These are phyloP conservation scores for Electrona antarctica DNA, from an alignment of 2,113 vertebrate genomes.

Conservation along the genomic window DNA sequence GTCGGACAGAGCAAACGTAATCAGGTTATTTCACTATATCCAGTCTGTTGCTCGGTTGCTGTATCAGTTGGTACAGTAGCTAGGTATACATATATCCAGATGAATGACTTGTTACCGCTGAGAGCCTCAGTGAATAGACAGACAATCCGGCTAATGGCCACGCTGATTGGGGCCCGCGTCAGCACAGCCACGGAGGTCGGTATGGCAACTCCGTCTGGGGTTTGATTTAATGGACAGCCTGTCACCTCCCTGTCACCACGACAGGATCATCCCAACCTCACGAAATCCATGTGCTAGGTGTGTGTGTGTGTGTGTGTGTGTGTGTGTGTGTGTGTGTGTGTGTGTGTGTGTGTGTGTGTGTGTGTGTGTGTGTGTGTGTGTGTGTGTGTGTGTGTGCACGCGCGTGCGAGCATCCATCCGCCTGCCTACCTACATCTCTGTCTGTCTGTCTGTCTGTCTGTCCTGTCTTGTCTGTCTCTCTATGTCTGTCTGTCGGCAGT, in stretches of 20 bases:
- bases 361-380: background rate
- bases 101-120: constrained; percentile 22
- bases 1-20: too few species aligned
- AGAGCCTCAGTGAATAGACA: constrained; percentile 38
- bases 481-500: too few species aligned
- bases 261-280: constrained; percentile 56
- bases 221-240: constrained; percentile 66
- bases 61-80: background rate
- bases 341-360: constrained; percentile 1
- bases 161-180: constrained; percentile 32
- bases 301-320: constrained; percentile 24
- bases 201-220: constrained; percentile 36
- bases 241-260: constrained; percentile 60
- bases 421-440: too few species aligned
- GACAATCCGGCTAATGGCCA: constrained; percentile 63
- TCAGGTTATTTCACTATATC: constrained; percentile 27
- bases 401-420: background rate
- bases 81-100: constrained; percentile 15
- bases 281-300: constrained; percentile 1
- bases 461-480: too few species aligned
- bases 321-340: constrained; percentile 16
- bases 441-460: too few species aligned
- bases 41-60: background rate
- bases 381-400: background rate
- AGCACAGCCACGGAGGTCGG: constrained; percentile 34